These are phyloP conservation scores for Eulithis prunata DNA, from an alignment of 2,888 invertebrate genomes.

Conservation along the genomic window DNA sequence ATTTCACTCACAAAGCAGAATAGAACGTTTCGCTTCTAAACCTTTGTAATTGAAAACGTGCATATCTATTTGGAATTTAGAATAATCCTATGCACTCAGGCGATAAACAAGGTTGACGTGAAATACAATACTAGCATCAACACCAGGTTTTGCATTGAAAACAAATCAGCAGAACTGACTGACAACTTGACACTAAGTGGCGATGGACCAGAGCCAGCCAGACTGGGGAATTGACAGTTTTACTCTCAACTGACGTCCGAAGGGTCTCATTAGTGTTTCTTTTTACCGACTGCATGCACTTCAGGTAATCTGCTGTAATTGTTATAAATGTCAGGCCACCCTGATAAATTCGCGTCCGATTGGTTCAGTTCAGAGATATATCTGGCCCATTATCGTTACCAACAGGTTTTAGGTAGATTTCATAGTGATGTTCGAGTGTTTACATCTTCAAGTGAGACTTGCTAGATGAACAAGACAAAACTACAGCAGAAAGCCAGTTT, in stretches of 20 bases:
- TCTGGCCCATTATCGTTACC: neutral
- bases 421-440: neutral
- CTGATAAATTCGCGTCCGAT: neutral
- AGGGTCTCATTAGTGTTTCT: conserved; percentile 10
- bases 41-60: conserved; percentile 29
- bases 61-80: conserved; percentile 21
- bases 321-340: conserved; percentile 1
- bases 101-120: conserved; percentile 30
- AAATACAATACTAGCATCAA: conserved; percentile 25
- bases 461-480: neutral
- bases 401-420: neutral
- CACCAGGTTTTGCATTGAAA: conserved; percentile 22
- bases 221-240: conserved; percentile 27
- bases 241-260: conserved; percentile 16
- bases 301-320: neutral
- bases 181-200: conserved; percentile 40
- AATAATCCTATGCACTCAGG: conserved; percentile 34
- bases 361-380: neutral
- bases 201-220: conserved; percentile 37
- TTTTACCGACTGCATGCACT: neutral
- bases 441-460: no score
- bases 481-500: neutral
- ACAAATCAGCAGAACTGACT: conserved; percentile 28
- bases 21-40: neutral
- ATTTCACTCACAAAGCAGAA: neutral